Evolutionary conservation across 2,888 invertebrate genomes (phyloP), one percentile per base, ranked within the genome.

Genomic region (Brachyptera putata): DNA sequence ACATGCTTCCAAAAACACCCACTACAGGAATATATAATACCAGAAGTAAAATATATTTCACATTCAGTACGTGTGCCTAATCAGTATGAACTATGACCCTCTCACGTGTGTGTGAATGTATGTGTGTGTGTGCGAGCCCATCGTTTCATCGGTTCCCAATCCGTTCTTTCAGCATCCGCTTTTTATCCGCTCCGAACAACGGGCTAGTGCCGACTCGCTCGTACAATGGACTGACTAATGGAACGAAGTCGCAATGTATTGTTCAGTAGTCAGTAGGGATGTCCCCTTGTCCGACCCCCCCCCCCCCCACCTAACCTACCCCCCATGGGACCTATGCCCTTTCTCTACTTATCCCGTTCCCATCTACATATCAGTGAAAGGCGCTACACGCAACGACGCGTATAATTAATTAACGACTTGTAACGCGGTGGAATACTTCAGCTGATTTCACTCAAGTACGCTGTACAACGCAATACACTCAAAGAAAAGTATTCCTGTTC

Each of bases 371-470:
- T 46, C 46, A 24, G 46, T 46, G 46, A 46, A 46, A 46, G 46
- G 46, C 30, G 24, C 53, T 53, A 53, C 36, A 53, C 39, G 4
- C 53, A 53, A 36, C 53, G 21, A 53, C 18, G 53, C 53, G 53
- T 18, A 56, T 60, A 60, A 60, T 60, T 60, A 60, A 60, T 60
- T 60, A 60, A 60, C 56, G 56, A 46, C 34, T 46, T 22, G 16
- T 34, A 14, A n/a, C n/a, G n/a, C n/a, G n/a, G n/a, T n/a, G n/a
- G n/a, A n/a, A n/a, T n/a, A n/a, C n/a, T n/a, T n/a, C n/a, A n/a
- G n/a, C n/a, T n/a, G n/a, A n/a, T n/a, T n/a, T n/a, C n/a, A n/a
- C n/a, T n/a, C n/a, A n/a, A n/a, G n/a, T n/a, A n/a, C n/a, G n/a
- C n/a, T n/a, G n/a, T n/a, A n/a, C n/a, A n/a, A n/a, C n/a, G n/a